These are phyloP conservation scores for Apistogramma diplotaenia DNA, from an alignment of 2,113 vertebrate genomes.

Conservation along the genomic window DNA sequence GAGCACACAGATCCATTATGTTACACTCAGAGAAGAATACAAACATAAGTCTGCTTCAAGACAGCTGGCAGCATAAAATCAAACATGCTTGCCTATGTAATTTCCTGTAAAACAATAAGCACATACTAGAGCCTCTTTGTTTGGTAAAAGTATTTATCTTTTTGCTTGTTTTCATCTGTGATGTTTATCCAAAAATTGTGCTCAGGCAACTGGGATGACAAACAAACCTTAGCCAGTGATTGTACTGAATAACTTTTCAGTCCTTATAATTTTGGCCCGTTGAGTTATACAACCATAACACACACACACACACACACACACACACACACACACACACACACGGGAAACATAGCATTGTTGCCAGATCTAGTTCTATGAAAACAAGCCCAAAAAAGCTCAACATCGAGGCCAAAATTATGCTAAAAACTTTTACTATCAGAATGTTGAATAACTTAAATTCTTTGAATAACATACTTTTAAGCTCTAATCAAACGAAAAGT, in stretches of 20 bases:
- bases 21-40: background rate
- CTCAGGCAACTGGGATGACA: background rate
- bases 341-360: too few species aligned
- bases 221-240: background rate
- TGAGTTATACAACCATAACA: background rate
- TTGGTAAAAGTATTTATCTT: background rate
- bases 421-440: too few species aligned
- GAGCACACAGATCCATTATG: fast-evolving
- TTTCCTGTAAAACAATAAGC: background rate
- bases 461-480: too few species aligned
- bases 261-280: background rate
- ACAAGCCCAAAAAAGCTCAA: too few species aligned
- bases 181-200: background rate
- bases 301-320: background rate
- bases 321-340: background rate
- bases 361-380: too few species aligned
- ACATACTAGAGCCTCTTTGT: background rate
- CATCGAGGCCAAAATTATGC: too few species aligned
- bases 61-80: background rate
- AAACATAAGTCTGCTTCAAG: background rate
- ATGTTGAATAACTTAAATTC: too few species aligned
- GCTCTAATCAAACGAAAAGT: too few species aligned
- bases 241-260: background rate
- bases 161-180: background rate
- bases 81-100: background rate